phyloP scores from a whole-genome alignment of 2,888 invertebrate genomes.

The Drosophila meridionalis region DNA sequence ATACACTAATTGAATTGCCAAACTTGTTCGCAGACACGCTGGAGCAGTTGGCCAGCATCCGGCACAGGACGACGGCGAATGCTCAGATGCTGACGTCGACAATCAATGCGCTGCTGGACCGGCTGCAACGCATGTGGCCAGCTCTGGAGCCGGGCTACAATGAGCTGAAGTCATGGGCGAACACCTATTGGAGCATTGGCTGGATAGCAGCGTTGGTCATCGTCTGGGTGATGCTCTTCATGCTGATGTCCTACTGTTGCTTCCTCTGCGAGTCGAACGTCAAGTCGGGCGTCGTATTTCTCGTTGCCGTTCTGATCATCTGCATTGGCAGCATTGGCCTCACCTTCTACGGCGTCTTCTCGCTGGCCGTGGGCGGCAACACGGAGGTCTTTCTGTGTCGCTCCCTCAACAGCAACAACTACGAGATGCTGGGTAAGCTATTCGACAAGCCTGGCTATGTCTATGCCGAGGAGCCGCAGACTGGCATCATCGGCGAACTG shows the following conservation, averaged over 20 bases:
- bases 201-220: constrained; percentile 82
- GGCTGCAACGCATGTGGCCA: constrained; percentile 82
- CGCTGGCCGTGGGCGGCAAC: constrained; percentile 84
- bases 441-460: constrained; percentile 89
- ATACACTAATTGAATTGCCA: constrained; percentile 63
- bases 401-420: constrained; percentile 89
- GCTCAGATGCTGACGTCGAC: constrained; percentile 83
- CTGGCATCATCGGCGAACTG: constrained; percentile 84
- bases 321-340: constrained; percentile 82
- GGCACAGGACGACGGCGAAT: constrained; percentile 83
- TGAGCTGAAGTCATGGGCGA: constrained; percentile 79
- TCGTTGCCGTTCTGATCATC: constrained; percentile 82
- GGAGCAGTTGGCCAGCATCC: constrained; percentile 83
- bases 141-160: constrained; percentile 80
- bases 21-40: constrained; percentile 80
- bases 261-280: constrained; percentile 83
- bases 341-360: constrained; percentile 82
- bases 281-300: constrained; percentile 83
- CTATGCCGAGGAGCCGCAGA: constrained; percentile 85
- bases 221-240: constrained; percentile 82
- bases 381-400: constrained; percentile 88
- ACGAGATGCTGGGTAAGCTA: constrained; percentile 87
- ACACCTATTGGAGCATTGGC: constrained; percentile 83
- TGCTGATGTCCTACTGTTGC: constrained; percentile 83
- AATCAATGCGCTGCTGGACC: constrained; percentile 80